These are phyloP conservation scores for Dendrolimus houi DNA, from an alignment of 2,888 invertebrate genomes.

Conservation along the genomic window DNA sequence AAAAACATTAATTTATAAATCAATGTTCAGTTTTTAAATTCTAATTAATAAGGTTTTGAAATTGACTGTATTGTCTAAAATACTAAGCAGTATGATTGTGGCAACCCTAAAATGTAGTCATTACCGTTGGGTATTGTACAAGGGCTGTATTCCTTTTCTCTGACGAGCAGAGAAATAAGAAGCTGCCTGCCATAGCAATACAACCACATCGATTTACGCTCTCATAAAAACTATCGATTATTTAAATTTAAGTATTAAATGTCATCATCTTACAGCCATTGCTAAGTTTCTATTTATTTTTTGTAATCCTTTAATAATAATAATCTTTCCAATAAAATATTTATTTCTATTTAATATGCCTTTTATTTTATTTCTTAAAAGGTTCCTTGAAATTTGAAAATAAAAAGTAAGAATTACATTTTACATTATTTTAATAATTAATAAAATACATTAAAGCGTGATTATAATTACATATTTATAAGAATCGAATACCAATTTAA, in stretches of 20 bases:
- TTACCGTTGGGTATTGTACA: constrained; percentile 26
- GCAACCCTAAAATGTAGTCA: neutral
- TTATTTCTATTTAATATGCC: constrained; percentile 26
- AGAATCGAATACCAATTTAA: too few relatives aligned
- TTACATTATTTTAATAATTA: too few relatives aligned
- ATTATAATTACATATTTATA: constrained; percentile 7
- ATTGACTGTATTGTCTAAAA: too few relatives aligned
- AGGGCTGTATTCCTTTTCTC: constrained; percentile 64
- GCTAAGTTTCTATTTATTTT: constrained; percentile 58
- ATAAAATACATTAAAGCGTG: neutral
- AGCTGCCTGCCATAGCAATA: constrained; percentile 45
- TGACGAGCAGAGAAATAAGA: constrained; percentile 70
- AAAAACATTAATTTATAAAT: too few relatives aligned
- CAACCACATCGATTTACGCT: constrained; percentile 12
- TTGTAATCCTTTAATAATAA: constrained; percentile 38
- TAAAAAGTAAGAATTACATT: too few relatives aligned
- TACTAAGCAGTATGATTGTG: too few relatives aligned
- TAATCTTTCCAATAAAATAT: constrained; percentile 43
- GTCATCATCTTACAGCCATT: constrained; percentile 24
- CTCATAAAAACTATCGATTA: neutral
- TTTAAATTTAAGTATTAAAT: constrained; percentile 25
- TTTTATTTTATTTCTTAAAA: too few relatives aligned
- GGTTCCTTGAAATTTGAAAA: too few relatives aligned
- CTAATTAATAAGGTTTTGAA: too few relatives aligned
- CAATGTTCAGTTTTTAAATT: too few relatives aligned